A percentile compares a stretch with the other conserved stretches of the same genome.
Evolutionary conservation across 2,113 vertebrate genomes (phyloP).

Genomic region (Ondatra zibethicus): DNA sequence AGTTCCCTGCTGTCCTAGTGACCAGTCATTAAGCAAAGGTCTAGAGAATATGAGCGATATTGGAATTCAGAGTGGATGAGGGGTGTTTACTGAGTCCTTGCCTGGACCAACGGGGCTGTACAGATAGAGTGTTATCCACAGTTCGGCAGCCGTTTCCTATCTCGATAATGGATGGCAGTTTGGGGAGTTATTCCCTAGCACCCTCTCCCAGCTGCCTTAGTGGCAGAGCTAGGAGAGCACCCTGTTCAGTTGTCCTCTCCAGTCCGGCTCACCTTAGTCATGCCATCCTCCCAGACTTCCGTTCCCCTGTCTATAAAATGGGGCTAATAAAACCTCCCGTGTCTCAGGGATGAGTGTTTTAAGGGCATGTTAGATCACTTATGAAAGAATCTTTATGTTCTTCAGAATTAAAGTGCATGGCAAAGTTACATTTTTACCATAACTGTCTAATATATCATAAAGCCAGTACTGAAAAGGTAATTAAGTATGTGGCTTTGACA

Average conservation of each 20-base stretch:
- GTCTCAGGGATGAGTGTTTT: constrained; percentile 59
- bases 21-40: not conserved
- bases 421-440: constrained; percentile 63
- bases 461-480: constrained; percentile 62
- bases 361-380: constrained; percentile 70
- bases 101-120: not conserved
- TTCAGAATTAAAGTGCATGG: constrained; percentile 62
- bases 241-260: not conserved
- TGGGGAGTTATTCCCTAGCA: not conserved
- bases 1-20: not conserved
- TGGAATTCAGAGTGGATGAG: not conserved
- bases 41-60: not conserved
- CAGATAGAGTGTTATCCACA: not conserved
- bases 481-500: constrained; percentile 74
- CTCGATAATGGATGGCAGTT: constrained; percentile 55
- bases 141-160: not conserved
- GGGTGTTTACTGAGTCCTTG: not conserved
- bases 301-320: constrained; percentile 66
- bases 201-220: not conserved
- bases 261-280: not conserved
- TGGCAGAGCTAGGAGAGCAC: not conserved
- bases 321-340: constrained; percentile 67
- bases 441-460: constrained; percentile 70
- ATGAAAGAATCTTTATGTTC: constrained; percentile 65
- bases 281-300: not conserved